Percentiles rank a stretch among this genome's conserved stretches.
Evolutionary conservation across 2,888 invertebrate genomes (phyloP).

Genomic region (Sarcophaga caerulescens): DNA sequence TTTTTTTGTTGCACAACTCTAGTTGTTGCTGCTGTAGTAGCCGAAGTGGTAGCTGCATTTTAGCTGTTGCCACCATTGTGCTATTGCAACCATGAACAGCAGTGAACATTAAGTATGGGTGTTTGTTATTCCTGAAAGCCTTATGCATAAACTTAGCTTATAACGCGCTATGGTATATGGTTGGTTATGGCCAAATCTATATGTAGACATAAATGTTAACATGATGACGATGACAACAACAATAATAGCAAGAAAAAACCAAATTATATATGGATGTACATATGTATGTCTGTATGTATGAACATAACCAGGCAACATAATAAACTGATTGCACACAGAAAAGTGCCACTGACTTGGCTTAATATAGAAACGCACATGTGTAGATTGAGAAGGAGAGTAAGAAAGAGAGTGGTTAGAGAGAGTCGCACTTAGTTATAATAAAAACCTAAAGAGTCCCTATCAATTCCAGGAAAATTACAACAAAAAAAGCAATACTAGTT

Average conservation of each 20-base stretch:
- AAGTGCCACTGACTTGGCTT: slow-evolving; percentile 68
- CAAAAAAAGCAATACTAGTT: background rate
- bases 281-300: slow-evolving; percentile 4
- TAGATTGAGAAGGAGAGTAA: background rate
- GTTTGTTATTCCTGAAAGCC: slow-evolving; percentile 52
- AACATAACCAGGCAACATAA: slow-evolving; percentile 63
- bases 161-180: slow-evolving; percentile 20
- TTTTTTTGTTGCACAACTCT: background rate
- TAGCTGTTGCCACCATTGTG: slow-evolving; percentile 12
- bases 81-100: slow-evolving; percentile 17
- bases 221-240: slow-evolving; percentile 54
- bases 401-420: background rate
- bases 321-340: slow-evolving; percentile 71
- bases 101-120: slow-evolving; percentile 37
- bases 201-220: slow-evolving; percentile 39
- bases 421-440: slow-evolving; percentile 35
- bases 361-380: slow-evolving; percentile 44
- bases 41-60: background rate
- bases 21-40: background rate
- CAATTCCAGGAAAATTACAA: slow-evolving; percentile 5
- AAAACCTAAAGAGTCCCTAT: slow-evolving; percentile 48
- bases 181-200: slow-evolving; percentile 5
- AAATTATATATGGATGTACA: background rate
- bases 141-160: slow-evolving; percentile 64
- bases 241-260: slow-evolving; percentile 17